Evolutionary conservation across 2,888 invertebrate genomes (phyloP), one percentile per base, ranked within the genome.

Genomic region (Thalpophila matura): DNA sequence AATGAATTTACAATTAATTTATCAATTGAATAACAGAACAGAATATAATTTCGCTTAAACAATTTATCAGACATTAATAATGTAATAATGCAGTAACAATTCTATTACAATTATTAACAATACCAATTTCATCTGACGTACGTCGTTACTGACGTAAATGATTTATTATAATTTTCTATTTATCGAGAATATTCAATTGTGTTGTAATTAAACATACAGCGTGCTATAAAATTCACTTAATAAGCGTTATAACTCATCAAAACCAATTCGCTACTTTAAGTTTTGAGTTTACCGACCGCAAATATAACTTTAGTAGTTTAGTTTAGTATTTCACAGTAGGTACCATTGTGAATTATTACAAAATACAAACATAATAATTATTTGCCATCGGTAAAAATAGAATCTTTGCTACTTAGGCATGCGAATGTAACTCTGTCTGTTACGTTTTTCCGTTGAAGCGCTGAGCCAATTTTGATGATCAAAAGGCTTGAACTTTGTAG

Each of bases 91-190:
- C 27, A 50, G 38, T 43, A 35, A 27, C 14, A 40, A 49, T 59
- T 49, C 24, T 26, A 69, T 59, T 73, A 35, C 26, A n/a, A n/a
- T n/a, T n/a, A n/a, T n/a, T n/a, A n/a, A n/a, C n/a, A 22, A 57
- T 24, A 38, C 18, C 31, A 38, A 53, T 65, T 53, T 53, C 9
- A 49, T 33, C 20, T 24, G 47, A 63, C n/a, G n/a, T n/a, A 71
- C 14, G 1, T 20, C 31, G 20, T 20, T 72, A 35, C 37, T 18
- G 29, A 2, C 65, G 18, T 24, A 12, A 46, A 46, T 63, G 14
- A 67, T 40, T 67, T 45, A 62, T 31, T 37, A 31, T 6, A 45
- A 57, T 67, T 35, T 42, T 56, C 26, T 31, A 38, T 31, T 2
- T 43, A 43, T 63, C 4, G 6, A 53, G 14, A 9, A 22, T 18